These are phyloP conservation scores for Eulimnadia texana DNA, from an alignment of 1,140 invertebrate genomes.

Conservation along the genomic window DNA sequence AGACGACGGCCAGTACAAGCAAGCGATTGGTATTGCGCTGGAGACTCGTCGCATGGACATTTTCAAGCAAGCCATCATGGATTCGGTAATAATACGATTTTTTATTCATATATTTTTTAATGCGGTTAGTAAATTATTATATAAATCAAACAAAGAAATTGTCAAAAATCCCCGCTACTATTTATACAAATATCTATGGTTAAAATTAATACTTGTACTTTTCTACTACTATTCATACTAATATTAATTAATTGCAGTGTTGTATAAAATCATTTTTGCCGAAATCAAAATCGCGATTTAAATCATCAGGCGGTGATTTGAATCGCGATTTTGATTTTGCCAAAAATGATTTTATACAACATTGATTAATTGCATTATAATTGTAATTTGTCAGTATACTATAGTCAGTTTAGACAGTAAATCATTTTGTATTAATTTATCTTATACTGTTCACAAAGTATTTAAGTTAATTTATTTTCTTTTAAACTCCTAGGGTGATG, in stretches of 20 bases:
- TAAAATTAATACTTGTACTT: too few relatives aligned
- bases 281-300: too few relatives aligned
- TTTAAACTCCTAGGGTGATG: conserved; percentile 47
- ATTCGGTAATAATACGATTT: conserved; percentile 48
- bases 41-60: conserved; percentile 94
- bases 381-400: too few relatives aligned
- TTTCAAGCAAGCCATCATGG: conserved; percentile 76
- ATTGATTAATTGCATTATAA: too few relatives aligned
- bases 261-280: too few relatives aligned
- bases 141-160: background rate
- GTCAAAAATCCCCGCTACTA: background rate
- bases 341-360: too few relatives aligned
- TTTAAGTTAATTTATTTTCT: conserved; percentile 1
- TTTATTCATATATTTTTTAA: background rate
- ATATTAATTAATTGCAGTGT: too few relatives aligned
- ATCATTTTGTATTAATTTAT: background rate
- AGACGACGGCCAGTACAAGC: conserved; percentile 82
- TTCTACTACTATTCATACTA: too few relatives aligned
- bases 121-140: background rate
- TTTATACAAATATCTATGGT: conserved; percentile 1
- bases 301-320: too few relatives aligned
- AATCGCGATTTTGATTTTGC: too few relatives aligned
- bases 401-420: too few relatives aligned
- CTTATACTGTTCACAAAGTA: background rate
- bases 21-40: conserved; percentile 82